Percentiles rank a stretch among this genome's conserved stretches.
Conservation (phyloP, 2,888 invertebrate species). For the Pycnomerus fuliginosus region DNA sequence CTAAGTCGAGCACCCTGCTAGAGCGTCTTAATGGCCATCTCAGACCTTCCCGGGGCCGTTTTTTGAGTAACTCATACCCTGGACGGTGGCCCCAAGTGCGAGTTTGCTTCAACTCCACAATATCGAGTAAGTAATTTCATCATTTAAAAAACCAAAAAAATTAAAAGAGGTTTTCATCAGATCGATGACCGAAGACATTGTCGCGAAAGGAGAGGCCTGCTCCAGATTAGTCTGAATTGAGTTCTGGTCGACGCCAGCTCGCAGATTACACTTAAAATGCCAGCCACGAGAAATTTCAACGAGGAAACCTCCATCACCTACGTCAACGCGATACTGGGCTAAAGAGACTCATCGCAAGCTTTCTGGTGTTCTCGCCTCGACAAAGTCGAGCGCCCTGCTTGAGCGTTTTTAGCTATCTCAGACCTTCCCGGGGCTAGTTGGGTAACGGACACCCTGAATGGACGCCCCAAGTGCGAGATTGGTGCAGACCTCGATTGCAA, state of each 20-base stretch:
- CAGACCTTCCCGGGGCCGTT: slow-evolving; percentile 84
- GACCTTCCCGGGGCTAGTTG: slow-evolving; percentile 75
- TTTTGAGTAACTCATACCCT: slow-evolving; percentile 60
- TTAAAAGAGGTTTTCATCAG: slow-evolving; percentile 13
- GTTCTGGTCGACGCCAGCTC: slow-evolving; percentile 65
- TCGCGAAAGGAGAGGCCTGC: slow-evolving; percentile 55
- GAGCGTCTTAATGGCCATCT: slow-evolving; percentile 67
- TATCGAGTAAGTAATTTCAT: slow-evolving; percentile 8
- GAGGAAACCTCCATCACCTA: slow-evolving; percentile 50
- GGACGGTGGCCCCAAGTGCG: slow-evolving; percentile 71
- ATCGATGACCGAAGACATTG: slow-evolving; percentile 37
- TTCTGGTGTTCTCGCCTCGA: slow-evolving; percentile 76
- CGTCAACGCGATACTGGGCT: slow-evolving; percentile 58
- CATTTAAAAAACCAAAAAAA: slow-evolving; percentile 14
- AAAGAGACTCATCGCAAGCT: slow-evolving; percentile 54
- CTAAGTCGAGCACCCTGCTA: slow-evolving; percentile 68
- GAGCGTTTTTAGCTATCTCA: slow-evolving; percentile 70
- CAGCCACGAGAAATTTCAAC: slow-evolving; percentile 72
- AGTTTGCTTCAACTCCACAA: slow-evolving; percentile 68
- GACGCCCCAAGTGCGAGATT: slow-evolving; percentile 77
- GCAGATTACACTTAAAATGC: slow-evolving; percentile 77
- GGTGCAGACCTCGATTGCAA: slow-evolving; percentile 60
- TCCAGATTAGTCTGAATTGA: slow-evolving; percentile 86
- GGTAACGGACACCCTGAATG: slow-evolving; percentile 64
- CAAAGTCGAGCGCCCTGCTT: slow-evolving; percentile 68